Percentiles rank a stretch among this genome's conserved stretches.
Conservation (phyloP, 2,113 vertebrate species). For the Macrotus californicus region DNA sequence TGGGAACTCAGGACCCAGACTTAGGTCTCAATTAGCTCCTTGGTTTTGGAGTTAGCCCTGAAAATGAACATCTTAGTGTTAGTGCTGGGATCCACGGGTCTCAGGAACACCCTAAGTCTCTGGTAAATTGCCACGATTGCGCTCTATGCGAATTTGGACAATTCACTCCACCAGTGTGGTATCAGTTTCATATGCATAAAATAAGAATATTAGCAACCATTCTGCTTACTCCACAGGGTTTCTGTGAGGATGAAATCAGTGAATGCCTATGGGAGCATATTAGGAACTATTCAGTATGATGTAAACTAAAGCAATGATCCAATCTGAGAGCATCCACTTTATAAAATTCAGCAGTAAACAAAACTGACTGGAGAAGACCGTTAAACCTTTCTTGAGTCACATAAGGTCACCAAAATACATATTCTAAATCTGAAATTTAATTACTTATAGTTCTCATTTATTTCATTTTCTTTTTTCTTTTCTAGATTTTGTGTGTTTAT, state of each 20-base stretch:
- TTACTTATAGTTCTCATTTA: background rate
- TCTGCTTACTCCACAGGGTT: background rate
- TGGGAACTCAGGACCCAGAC: background rate
- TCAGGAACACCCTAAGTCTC: background rate
- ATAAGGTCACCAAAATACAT: background rate
- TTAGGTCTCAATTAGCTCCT: background rate
- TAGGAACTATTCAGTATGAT: background rate
- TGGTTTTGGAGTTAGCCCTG: background rate
- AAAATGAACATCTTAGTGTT: background rate
- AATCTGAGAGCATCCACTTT: background rate
- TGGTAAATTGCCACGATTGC: background rate
- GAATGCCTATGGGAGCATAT: background rate
- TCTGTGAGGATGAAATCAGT: background rate
- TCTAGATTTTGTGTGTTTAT: no score
- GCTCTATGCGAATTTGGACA: background rate
- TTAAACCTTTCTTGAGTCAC: background rate
- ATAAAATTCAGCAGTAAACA: constrained; percentile 9
- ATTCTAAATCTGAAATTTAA: background rate
- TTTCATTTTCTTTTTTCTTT: background rate
- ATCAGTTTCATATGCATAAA: background rate
- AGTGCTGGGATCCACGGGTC: background rate
- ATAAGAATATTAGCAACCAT: background rate
- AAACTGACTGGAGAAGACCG: background rate
- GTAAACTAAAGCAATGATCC: background rate
- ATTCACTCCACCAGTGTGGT: background rate